A percentile compares a stretch with the other conserved stretches of the same genome.
Evolutionary conservation across 53 echinoderm and acorn worm genomes (phyloP).

Genomic region (Stichopus horrens): DNA sequence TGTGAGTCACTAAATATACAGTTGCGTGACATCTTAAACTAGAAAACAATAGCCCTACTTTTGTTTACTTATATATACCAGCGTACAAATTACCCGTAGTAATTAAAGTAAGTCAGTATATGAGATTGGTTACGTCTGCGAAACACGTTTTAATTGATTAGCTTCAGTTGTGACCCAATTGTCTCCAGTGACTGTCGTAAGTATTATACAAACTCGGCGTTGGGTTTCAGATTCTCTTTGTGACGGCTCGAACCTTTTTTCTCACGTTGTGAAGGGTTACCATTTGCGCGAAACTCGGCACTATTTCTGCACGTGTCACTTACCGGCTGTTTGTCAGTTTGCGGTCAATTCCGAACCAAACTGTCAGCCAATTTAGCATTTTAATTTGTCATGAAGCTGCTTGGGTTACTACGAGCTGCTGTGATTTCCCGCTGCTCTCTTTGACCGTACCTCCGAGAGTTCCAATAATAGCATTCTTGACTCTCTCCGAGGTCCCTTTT

Average conservation of each 20-base stretch:
- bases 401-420: neutral
- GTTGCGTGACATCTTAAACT: too few relatives aligned
- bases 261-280: neutral
- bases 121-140: neutral
- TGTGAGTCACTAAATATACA: too few relatives aligned
- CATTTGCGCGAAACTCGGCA: neutral
- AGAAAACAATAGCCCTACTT: too few relatives aligned
- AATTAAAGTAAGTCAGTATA: too few relatives aligned
- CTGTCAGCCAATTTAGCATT: slow-evolving; percentile 9
- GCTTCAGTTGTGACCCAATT: neutral
- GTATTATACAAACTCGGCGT: neutral
- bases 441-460: neutral
- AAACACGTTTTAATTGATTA: neutral
- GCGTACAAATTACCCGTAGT: too few relatives aligned
- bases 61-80: too few relatives aligned
- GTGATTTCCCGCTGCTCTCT: neutral
- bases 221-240: neutral
- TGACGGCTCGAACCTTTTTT: neutral
- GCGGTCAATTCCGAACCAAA: neutral
- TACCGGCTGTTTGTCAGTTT: neutral
- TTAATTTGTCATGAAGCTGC: slow-evolving; percentile 15
- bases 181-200: neutral
- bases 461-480: neutral
- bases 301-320: neutral
- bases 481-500: neutral